Evolutionary conservation across 2,797 vertebrate genomes (phyloP).

Genomic region (Sebastes nivosus): DNA sequence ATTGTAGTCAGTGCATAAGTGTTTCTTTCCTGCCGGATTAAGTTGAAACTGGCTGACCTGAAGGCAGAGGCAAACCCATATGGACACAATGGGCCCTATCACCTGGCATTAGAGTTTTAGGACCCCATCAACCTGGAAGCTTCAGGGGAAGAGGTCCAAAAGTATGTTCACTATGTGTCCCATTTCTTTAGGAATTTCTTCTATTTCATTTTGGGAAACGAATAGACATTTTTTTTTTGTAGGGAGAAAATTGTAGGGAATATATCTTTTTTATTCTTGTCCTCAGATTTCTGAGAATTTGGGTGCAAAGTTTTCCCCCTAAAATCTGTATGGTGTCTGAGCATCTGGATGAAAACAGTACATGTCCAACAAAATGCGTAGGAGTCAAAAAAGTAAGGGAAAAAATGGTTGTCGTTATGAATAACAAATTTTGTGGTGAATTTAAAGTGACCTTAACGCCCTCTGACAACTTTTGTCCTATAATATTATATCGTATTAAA

Average conservation of each 20-base stretch:
- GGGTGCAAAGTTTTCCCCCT: background rate
- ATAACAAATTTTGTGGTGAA: background rate
- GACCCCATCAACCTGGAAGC: slow-evolving; percentile 26
- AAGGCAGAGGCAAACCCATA: slow-evolving; percentile 37
- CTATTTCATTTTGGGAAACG: background rate
- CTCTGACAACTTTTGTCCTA: background rate
- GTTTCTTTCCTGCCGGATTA: slow-evolving; percentile 26
- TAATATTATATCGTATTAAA: background rate
- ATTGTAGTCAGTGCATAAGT: slow-evolving; percentile 4
- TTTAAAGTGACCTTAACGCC: background rate
- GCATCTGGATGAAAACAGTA: background rate
- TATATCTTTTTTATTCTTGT: background rate
- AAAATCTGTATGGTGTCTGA: background rate
- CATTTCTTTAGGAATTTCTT: background rate
- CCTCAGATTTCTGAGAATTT: background rate
- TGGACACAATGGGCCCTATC: slow-evolving; percentile 42
- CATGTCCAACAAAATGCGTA: background rate
- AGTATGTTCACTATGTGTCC: background rate
- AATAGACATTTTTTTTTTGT: background rate
- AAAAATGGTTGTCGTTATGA: background rate
- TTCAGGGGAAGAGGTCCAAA: slow-evolving; percentile 16
- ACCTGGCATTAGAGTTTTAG: slow-evolving; percentile 31
- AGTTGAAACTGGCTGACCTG: slow-evolving; percentile 34
- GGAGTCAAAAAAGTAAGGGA: background rate
- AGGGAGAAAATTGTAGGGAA: background rate